Evolutionary conservation across 2,797 vertebrate genomes (phyloP), one percentile per base, ranked within the genome.

Genomic region (Semotilus atromaculatus): DNA sequence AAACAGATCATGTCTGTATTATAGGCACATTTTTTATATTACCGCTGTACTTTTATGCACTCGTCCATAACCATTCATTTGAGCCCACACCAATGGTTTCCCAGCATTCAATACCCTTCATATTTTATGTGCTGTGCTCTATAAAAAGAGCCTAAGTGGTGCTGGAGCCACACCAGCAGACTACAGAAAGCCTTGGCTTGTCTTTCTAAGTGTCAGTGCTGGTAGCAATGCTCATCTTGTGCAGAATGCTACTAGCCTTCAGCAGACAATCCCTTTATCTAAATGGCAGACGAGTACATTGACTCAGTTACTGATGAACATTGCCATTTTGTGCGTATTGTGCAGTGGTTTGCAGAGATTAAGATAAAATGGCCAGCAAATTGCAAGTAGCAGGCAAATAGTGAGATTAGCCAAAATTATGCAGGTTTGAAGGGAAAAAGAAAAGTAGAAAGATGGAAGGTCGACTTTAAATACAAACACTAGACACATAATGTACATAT

Each of bases 101-200:
- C 88, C 81, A 90, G 88, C 89, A 93, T 89, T 92, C 90, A 88
- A 71, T 78, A 88, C 80, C 84, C 55, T 87, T 91, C 92, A 92
- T 93, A 90, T 91, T 93, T 91, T 90, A 93, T 92, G 87, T 89
- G 81, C 82, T 80, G 83, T 13, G 48, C 89, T 83, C 82, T 36
- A 14, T 88, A 89, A 92, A 88, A 82, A 89, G 87, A 66, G 85
- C 77, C 71, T 88, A 91, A 92, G 90, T 84, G 80, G 87, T 72
- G 85, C 83, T 91, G 90, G 91, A 90, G 60, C 23, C 68, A 67
- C 51, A 78, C 88, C 91, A 89, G 81, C 83, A 87, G 84, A 89
- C 87, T 86, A 80, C 62, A 68, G 78, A 78, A 85, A 53, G 83
- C 86, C 82, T 89, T 92, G 91, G 91, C 89, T 79, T 60, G 36